Percentiles rank a stretch among this genome's conserved stretches.
These are phyloP conservation scores for Drepanosiphum platanoidis DNA, from an alignment of 2,888 invertebrate genomes.

Conservation along the genomic window DNA sequence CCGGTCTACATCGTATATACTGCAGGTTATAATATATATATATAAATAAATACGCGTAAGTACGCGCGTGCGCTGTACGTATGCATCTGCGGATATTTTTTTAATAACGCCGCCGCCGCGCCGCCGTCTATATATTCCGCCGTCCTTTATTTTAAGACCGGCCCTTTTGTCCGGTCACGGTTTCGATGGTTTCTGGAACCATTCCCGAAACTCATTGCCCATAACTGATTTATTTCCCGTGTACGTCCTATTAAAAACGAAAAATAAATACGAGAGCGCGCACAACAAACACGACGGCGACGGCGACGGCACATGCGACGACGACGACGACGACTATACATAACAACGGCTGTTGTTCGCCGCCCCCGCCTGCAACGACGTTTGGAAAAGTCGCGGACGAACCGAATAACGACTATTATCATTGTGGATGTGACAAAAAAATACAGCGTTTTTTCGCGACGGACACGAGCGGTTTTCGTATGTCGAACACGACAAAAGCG, in stretches of 20 bases:
- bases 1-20: not conserved
- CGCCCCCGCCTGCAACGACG: not conserved
- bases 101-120: slow-evolving; percentile 40
- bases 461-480: not conserved
- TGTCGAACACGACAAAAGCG: not conserved
- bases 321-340: not conserved
- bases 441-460: too few relatives aligned
- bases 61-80: not conserved
- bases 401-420: too few relatives aligned
- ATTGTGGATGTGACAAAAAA: too few relatives aligned
- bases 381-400: not conserved
- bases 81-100: slow-evolving; percentile 50
- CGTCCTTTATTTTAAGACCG: slow-evolving; percentile 57
- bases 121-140: not conserved
- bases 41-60: not conserved
- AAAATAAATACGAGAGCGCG: slow-evolving; percentile 3
- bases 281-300: not conserved
- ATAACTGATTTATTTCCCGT: slow-evolving; percentile 62
- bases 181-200: slow-evolving; percentile 59
- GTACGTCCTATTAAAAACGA: slow-evolving; percentile 59
- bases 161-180: slow-evolving; percentile 58
- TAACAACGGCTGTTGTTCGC: not conserved
- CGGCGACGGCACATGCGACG: not conserved
- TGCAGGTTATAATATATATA: too few relatives aligned
- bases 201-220: slow-evolving; percentile 61